phyloP scores from a whole-genome alignment of 2,888 invertebrate species.

The Malthinus seriepunctatus region DNA sequence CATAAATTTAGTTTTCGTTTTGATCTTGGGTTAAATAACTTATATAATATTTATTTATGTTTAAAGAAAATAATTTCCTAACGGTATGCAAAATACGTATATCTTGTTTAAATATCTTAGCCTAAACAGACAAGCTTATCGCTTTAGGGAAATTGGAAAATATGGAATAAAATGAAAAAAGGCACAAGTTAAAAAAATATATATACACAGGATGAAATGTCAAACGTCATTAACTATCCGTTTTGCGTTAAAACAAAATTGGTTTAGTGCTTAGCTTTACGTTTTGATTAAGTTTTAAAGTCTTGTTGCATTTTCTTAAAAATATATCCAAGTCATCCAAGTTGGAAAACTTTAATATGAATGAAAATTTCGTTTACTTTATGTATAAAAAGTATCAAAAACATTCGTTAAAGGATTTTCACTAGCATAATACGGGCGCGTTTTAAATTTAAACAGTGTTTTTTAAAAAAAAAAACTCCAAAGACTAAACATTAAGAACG shows the following conservation, averaged over 20 bases:
- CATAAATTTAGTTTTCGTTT: slow-evolving; percentile 1
- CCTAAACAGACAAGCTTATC: slow-evolving; percentile 15
- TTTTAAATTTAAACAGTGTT: no score
- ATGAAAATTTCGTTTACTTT: no score
- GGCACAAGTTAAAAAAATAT: slow-evolving; percentile 6
- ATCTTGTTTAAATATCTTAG: slow-evolving; percentile 13
- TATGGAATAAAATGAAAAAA: no score
- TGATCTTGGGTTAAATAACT: not conserved
- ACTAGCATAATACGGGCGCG: no score
- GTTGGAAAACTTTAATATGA: no score
- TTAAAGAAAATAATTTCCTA: slow-evolving; percentile 3
- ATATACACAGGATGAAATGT: slow-evolving; percentile 10
- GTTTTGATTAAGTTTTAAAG: no score
- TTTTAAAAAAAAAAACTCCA: no score
- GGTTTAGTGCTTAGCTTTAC: not conserved
- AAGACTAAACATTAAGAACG: no score
- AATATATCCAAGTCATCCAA: no score
- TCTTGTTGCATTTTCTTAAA: no score
- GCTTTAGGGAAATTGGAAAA: not conserved
- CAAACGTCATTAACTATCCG: slow-evolving; percentile 16
- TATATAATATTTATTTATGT: slow-evolving; percentile 1
- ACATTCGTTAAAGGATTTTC: no score
- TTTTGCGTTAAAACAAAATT: slow-evolving; percentile 13
- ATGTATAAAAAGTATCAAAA: no score
- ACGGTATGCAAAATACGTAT: not conserved